Percentiles rank a stretch among this genome's conserved stretches.
Evolutionary conservation across 53 echinoderm and acorn worm species (phyloP).

Genomic region (Echinometra lucunter): DNA sequence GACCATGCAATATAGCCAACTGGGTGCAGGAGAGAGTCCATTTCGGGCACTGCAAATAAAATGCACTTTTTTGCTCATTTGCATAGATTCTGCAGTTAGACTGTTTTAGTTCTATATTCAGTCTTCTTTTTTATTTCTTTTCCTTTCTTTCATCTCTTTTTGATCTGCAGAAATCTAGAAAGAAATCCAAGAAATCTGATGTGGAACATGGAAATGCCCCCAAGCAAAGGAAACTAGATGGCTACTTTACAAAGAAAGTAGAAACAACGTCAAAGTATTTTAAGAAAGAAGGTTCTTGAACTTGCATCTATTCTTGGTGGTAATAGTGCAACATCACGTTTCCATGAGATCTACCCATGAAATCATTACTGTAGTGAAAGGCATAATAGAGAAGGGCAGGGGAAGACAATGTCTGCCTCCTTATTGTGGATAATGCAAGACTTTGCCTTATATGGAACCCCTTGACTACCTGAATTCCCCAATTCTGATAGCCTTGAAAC

Average conservation of each 20-base stretch:
- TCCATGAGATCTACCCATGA: background rate
- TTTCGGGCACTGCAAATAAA: too few relatives aligned
- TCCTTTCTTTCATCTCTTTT: background rate
- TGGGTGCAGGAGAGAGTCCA: too few relatives aligned
- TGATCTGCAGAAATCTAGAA: slow-evolving; percentile 4
- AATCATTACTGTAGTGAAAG: background rate
- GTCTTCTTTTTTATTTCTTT: background rate
- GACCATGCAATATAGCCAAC: too few relatives aligned
- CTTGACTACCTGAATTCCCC: too few relatives aligned
- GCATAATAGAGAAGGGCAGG: background rate
- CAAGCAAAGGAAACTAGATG: slow-evolving; percentile 40
- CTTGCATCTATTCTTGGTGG: background rate
- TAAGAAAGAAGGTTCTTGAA: background rate
- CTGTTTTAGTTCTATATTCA: background rate
- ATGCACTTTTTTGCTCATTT: too few relatives aligned
- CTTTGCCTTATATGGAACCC: too few relatives aligned
- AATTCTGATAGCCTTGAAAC: too few relatives aligned
- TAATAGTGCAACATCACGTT: background rate
- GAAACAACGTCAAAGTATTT: slow-evolving; percentile 18
- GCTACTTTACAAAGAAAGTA: slow-evolving; percentile 25
- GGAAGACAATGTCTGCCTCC: background rate
- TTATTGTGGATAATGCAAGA: too few relatives aligned
- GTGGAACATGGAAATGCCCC: background rate
- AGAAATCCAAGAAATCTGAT: background rate
- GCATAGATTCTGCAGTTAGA: background rate